Base-by-base conservation (phyloP, 1,140 invertebrate species). In the Drosophila subpulchrella region DNA sequence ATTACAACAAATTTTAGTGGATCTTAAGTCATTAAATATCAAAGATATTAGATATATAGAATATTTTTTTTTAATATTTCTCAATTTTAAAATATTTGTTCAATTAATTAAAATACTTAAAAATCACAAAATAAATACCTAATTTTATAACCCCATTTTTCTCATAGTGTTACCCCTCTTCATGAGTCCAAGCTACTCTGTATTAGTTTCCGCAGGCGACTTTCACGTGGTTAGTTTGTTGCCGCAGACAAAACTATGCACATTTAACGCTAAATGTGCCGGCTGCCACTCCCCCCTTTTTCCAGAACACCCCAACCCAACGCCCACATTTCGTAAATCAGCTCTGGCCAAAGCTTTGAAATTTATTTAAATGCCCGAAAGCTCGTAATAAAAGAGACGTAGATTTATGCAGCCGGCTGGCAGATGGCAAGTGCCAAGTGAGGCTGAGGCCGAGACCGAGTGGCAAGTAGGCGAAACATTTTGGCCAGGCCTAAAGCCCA, bases 311-410 rank as follows among this genome's bases (percentile, higher is more conserved):
- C 20, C 15, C 20, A 6, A 4, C 10, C 20, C 32, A 3, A 44
- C 10, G 27, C n/a, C 36, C 38, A 15, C 57, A 2, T 12, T 82
- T 61, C 41, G 79, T 82, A 88, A 88, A 88, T 88, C 83, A 88
- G 80, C 81, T 89, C 54, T 61, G 74, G 63, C 56, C 75, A 78
- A 78, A 78, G 74, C 75, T 79, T 81, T 84, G 77, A 89, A 89
- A 89, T 89, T 90, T 89, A 89, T 89, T 79, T 89, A 89, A 89
- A 85, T 90, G 84, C 84, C 81, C 76, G 67, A 72, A 88, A 88
- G 84, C 84, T 81, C 77, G 80, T 90, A 89, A 88, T 88, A 84
- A 84, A 89, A 66, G 79, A 60, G 74, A 53, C 81, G 51, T 74
- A 89, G 84, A 89, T 89, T 89, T 84, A 89, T 89, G 81, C 72